Base-by-base conservation (phyloP, 1,140 invertebrate species). In the Dinoponera quadriceps region DNA sequence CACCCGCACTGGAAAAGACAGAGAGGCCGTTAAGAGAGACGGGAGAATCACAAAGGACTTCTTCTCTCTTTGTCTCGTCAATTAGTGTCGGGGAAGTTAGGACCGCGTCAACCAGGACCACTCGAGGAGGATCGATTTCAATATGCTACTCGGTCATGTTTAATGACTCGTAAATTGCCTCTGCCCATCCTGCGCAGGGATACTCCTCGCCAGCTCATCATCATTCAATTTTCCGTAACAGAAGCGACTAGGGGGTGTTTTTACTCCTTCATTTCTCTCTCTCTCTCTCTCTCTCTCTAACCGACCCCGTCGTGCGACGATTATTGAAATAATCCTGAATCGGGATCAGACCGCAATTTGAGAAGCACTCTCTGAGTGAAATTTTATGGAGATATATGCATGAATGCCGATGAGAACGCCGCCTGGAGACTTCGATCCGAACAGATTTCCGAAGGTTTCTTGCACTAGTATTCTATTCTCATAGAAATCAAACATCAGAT, bases 81-180 rank as follows among this genome's bases (percentile, higher is more conserved):
- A 71, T 87, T 65, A 48, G 44, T 25, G 16, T 57, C 11, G 33
- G n/a, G 59, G 48, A 54, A 85, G 14, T 33, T 25, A 57, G 48
- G 25, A 80, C 71, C 75, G 75, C 65, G 65, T 59, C 65, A 71
- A 80, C 65, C 65, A 22, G 51, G 38, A 48, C 63, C 51, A 57
- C 54, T 51, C 55, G 13, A 72, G 57, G 74, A 68, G 51, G 65
- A 75, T 89, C 83, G 63, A 85, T 84, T 85, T 77, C 80, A 77
- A 80, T 84, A 84, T 77, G 68, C 59, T 77, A 78, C 59, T 66
- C 77, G 60, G 71, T 63, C 85, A 84, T 81, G 77, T 68, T 83
- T 91, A 91, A 92, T 90, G 90, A 91, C 68, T 85, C 89, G 83
- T 91, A 89, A 92, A 92, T 91, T 92, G 89, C 55, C 69, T 87